Percentiles rank a stretch among this genome's conserved stretches.
Evolutionary conservation across 2,797 vertebrate species (phyloP).

Genomic region (Xerus rutilus): DNA sequence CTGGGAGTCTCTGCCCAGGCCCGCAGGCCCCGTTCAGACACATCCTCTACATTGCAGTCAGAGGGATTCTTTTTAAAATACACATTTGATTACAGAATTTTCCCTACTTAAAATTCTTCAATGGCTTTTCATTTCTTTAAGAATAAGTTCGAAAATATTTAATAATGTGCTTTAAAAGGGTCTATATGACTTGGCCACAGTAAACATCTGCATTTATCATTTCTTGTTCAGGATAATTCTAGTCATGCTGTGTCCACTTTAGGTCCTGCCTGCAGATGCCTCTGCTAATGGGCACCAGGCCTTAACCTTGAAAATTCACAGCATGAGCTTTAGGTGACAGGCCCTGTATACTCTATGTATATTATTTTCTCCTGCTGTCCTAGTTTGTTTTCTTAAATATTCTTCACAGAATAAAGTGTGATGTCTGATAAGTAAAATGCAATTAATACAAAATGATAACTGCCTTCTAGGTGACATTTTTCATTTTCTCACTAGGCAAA

Average conservation of each 20-base stretch:
- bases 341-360: neutral
- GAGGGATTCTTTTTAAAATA: neutral
- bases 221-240: neutral
- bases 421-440: constrained; percentile 51
- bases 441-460: constrained; percentile 49
- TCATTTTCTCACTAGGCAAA: constrained; percentile 18
- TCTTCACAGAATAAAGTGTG: neutral
- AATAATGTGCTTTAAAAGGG: neutral
- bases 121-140: neutral
- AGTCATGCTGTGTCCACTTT: neutral
- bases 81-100: neutral
- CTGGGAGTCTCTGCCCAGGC: neutral
- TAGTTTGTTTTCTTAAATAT: constrained; percentile 9
- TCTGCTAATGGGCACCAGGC: neutral
- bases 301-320: neutral
- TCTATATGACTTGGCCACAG: neutral
- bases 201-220: neutral
- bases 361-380: neutral
- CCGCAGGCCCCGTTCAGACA: neutral
- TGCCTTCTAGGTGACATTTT: neutral
- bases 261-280: neutral
- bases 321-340: neutral
- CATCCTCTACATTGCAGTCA: neutral
- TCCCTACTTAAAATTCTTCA: neutral
- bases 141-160: constrained; percentile 3